Evolutionary conservation across 2,888 invertebrate species (phyloP).

Genomic region (Drosophila buzzatii): DNA sequence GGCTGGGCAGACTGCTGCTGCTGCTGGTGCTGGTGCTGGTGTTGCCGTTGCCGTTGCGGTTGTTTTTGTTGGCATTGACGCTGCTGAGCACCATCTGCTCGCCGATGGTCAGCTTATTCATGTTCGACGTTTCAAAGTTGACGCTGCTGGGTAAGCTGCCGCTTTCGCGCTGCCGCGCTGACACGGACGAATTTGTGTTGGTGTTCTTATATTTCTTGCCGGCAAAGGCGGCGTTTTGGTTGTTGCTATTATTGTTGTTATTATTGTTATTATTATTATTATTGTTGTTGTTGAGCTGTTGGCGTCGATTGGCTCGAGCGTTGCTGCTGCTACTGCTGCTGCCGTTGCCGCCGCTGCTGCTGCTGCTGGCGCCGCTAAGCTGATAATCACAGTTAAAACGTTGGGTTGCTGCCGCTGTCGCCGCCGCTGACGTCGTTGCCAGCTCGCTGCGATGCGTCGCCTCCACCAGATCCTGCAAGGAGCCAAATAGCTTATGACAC

Average conservation of each 20-base stretch:
- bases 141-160: slow-evolving; percentile 88
- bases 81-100: slow-evolving; percentile 11
- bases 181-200: slow-evolving; percentile 60
- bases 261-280: slow-evolving; percentile 31
- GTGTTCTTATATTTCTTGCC: slow-evolving; percentile 78
- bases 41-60: slow-evolving; percentile 25
- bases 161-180: slow-evolving; percentile 88
- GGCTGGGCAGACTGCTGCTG: slow-evolving; percentile 53
- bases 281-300: slow-evolving; percentile 51
- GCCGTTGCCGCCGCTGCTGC: not conserved
- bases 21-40: slow-evolving; percentile 28
- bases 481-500: slow-evolving; percentile 87
- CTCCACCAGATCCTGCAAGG: slow-evolving; percentile 88
- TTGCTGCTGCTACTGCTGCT: slow-evolving; percentile 16
- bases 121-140: slow-evolving; percentile 50
- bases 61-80: slow-evolving; percentile 16
- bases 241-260: slow-evolving; percentile 61
- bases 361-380: slow-evolving; percentile 50
- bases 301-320: slow-evolving; percentile 68
- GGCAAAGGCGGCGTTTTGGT: slow-evolving; percentile 51
- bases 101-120: slow-evolving; percentile 53
- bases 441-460: slow-evolving; percentile 83
- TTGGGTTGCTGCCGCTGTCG: slow-evolving; percentile 60
- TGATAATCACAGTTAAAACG: slow-evolving; percentile 83
- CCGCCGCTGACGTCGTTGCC: slow-evolving; percentile 69